Evolutionary conservation across 2,888 invertebrate species (phyloP), one percentile per base, ranked within the genome.

Genomic region (Lepeophtheirus nordmannii): DNA sequence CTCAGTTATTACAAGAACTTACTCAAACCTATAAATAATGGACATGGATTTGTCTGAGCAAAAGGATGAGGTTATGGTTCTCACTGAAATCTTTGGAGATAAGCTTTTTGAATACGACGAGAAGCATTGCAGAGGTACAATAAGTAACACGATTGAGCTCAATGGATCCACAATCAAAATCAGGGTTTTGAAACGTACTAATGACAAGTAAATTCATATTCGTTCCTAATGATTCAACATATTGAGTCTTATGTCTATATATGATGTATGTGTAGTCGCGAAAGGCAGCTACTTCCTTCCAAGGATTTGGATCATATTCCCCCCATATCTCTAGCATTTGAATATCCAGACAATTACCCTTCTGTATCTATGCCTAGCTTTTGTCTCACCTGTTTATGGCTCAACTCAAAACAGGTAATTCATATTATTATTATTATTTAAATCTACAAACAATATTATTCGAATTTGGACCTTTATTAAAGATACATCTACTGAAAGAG

Each of bases 131-230:
- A 46, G 8, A 46, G 53, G 53, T 14, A 2, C 2, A 46, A 46
- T 46, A 46, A 17, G 17, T 46, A n/a, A 17, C 17, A 17, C 14
- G 5, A 17, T 46, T 8, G 53, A 46, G 8, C 17, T 46, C 2
- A 46, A 46, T 46, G 53, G 53, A 46, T 46, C 53, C 17, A 46
- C 14, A 46, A 46, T 46, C n/a, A 46, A 46, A 17, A n/a, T 46
- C 8, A 8, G 53, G 8, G 53, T 46, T 17, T 17, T 5, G 5
- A 17, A 46, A n/a, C 17, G 53, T 8, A 17, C 8, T 3, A 46
- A 46, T 46, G 53, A 14, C 53, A 46, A 46, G 30, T 46, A 46
- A n/a, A 8, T 46, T 8, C 17, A 46, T 8, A 46, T 46, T 46
- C 8, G 8, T 46, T 46, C 8, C 1, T 5, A 8, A 46, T 46